Evolutionary conservation across 1,140 invertebrate genomes (phyloP), one percentile per base, ranked within the genome.

Genomic region (Holotrichia oblita): DNA sequence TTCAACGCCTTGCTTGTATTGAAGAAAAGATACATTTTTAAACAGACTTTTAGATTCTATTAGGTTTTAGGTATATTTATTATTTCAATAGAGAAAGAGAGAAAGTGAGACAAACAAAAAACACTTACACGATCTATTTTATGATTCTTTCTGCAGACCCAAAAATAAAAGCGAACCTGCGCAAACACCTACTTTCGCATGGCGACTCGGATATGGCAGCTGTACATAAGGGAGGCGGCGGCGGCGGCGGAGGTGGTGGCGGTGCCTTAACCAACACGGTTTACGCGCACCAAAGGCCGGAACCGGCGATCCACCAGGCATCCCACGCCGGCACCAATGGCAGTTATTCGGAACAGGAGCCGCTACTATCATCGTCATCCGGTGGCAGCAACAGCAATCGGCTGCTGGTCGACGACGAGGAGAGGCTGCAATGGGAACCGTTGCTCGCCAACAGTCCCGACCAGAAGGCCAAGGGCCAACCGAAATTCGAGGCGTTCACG

Each of bases 401-500:
- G 9, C 64, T 34, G n/a, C 2, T 34, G 8, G 6, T 74, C 6
- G 88, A 88, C 27, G 89, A 90, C 79, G 88, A 88, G 59, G 88
- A 90, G 79, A 84, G 89, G 6, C 84, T 88, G 17, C 89, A 90
- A 79, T 90, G 89, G 89, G 88, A 90, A 73, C 90, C 89, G 0
- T 84, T 90, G 40, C 85, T 85, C 10, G 85, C 83, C 41, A 80
- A 64, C 9, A 88, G 87, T 81, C 88, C 44, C 83, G 85, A 44
- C 85, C 34, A 74, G 8, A 89, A 80, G 41, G 77, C 82, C 20
- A 83, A 82, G 55, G 76, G 78, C 20, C 82, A 85, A 74, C 88
- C 88, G 77, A 85, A 92, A 83, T 97, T 95, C 88, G 97, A 98
- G 88, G 95, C 96, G 22, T 98, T 96, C 88, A 96, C 98, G 92